A percentile compares a stretch with the other conserved stretches of the same genome.
phyloP scores from a whole-genome alignment of 2,797 vertebrate species.

The Hippoglossus hippoglossus region DNA sequence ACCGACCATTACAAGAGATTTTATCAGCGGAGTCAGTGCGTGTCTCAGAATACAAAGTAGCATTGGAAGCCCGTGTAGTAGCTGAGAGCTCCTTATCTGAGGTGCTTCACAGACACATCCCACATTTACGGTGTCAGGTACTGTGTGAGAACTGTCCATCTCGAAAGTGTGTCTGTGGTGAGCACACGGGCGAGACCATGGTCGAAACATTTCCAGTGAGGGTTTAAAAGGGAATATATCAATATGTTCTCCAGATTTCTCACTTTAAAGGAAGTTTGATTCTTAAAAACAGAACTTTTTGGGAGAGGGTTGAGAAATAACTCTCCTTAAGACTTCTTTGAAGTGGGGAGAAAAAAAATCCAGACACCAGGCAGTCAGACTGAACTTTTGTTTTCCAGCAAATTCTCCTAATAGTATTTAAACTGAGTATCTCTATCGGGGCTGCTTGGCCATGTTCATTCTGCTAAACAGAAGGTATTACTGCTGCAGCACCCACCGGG shows the following conservation, averaged over 20 bases:
- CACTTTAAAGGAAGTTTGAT: neutral
- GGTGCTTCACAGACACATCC: neutral
- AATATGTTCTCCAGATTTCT: neutral
- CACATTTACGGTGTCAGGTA: neutral
- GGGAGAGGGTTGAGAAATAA: neutral
- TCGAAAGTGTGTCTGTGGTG: neutral
- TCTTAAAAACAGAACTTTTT: neutral
- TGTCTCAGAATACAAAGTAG: neutral
- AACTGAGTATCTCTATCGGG: neutral
- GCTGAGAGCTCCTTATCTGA: neutral
- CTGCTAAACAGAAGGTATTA: neutral
- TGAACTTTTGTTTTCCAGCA: neutral
- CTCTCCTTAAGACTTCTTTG: neutral
- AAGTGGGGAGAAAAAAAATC: too few species aligned
- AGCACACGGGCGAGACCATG: neutral
- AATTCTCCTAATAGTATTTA: neutral
- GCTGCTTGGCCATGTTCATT: neutral
- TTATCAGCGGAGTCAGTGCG: neutral
- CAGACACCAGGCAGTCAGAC: neutral
- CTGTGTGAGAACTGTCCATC: neutral
- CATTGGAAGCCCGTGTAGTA: neutral
- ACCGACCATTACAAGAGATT: conserved; percentile 22
- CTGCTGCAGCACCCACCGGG: neutral
- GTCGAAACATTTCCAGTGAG: neutral
- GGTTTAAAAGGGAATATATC: neutral